A percentile compares a stretch with the other conserved stretches of the same genome.
phyloP scores from a whole-genome alignment of 2,888 invertebrate genomes.

The Dicyrtoma fusca region DNA sequence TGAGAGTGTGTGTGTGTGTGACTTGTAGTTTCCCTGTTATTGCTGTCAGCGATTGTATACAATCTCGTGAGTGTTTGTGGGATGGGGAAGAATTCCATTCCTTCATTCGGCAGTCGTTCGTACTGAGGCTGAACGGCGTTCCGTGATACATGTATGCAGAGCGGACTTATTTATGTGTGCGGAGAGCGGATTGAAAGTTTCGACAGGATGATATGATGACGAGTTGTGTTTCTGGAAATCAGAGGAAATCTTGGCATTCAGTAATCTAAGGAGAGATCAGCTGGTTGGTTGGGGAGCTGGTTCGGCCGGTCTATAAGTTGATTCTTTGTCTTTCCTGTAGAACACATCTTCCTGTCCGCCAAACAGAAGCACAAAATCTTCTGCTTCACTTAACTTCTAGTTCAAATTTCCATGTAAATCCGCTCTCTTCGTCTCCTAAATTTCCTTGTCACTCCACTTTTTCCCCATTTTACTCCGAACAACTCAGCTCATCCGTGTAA shows the following conservation, averaged over 20 bases:
- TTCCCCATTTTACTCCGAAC: not conserved
- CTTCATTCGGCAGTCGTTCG: no score
- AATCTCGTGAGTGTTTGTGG: no score
- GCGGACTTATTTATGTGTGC: no score
- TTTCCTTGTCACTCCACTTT: not conserved
- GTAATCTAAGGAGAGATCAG: constrained; percentile 32
- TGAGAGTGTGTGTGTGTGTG: no score
- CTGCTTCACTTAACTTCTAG: not conserved
- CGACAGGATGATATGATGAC: constrained; percentile 4
- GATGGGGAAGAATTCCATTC: no score
- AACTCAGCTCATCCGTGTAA: not conserved
- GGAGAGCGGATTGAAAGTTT: no score
- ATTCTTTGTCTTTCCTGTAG: constrained; percentile 21
- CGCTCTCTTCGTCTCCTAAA: not conserved
- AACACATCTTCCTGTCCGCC: constrained; percentile 2
- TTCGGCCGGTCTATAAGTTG: not conserved
- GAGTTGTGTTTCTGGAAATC: constrained; percentile 19
- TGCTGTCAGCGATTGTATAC: no score
- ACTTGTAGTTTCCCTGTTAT: no score
- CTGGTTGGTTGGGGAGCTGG: constrained; percentile 5
- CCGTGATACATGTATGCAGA: no score
- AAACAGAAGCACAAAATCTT: not conserved
- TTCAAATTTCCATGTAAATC: constrained; percentile 18
- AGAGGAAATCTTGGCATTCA: constrained; percentile 31
- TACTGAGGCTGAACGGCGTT: no score